Evolutionary conservation across 2,797 vertebrate genomes (phyloP).

Genomic region (Microctenopoma steveboyesi): DNA sequence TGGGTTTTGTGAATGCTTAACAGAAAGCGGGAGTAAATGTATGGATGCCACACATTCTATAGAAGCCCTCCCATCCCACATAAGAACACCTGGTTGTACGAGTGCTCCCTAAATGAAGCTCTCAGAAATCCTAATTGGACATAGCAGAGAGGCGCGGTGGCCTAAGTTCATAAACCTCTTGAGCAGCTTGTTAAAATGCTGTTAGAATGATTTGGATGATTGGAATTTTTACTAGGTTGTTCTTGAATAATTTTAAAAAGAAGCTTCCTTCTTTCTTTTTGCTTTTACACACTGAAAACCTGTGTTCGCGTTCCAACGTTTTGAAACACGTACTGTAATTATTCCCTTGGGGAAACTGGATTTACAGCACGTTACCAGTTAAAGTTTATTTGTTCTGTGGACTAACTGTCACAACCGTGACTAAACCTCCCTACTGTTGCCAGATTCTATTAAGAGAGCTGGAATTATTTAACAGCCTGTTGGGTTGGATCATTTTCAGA

Average conservation of each 20-base stretch:
- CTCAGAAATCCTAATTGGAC: background rate
- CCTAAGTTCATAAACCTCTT: background rate
- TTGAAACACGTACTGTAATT: background rate
- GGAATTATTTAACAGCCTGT: background rate
- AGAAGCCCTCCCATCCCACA: background rate
- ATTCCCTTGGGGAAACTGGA: background rate
- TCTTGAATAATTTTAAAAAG: background rate
- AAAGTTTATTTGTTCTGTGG: background rate
- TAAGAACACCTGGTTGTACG: background rate
- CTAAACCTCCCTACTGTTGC: too few species aligned
- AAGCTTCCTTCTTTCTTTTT: background rate
- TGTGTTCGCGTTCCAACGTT: background rate
- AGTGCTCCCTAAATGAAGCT: background rate
- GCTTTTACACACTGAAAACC: background rate
- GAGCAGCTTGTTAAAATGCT: background rate
- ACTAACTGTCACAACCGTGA: too few species aligned
- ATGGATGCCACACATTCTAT: background rate
- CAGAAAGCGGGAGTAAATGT: background rate
- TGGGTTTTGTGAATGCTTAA: background rate
- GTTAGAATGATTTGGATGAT: background rate
- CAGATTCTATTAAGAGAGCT: background rate
- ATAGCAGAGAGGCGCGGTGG: background rate
- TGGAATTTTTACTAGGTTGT: too few species aligned
- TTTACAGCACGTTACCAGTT: background rate
- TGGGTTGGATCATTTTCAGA: background rate